phyloP scores from a whole-genome alignment of 2,113 vertebrate species.

The Dasypus novemcinctus region DNA sequence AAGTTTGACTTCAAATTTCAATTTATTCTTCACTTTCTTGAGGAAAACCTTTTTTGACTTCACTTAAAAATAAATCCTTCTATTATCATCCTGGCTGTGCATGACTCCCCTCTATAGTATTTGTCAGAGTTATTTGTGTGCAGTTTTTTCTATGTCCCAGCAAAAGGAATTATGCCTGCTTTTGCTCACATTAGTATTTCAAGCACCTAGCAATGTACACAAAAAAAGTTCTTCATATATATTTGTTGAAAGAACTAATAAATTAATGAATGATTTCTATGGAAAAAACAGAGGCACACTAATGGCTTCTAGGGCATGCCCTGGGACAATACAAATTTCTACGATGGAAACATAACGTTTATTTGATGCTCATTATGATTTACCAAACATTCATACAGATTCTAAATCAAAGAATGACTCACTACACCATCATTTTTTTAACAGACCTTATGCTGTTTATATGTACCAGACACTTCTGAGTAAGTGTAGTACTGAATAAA shows the following conservation, averaged over 20 bases:
- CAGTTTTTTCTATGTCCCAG: not conserved
- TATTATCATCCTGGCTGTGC: not conserved
- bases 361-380: not conserved
- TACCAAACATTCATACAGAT: not conserved
- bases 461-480: not conserved
- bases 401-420: not conserved
- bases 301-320: not conserved
- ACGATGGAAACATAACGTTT: not conserved
- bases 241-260: slow-evolving; percentile 3
- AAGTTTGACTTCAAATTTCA: not conserved
- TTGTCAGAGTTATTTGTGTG: not conserved
- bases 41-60: not conserved
- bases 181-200: not conserved
- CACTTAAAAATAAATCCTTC: not conserved
- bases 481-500: not conserved
- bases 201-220: not conserved
- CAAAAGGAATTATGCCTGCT: not conserved
- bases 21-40: not conserved
- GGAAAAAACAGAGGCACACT: not conserved
- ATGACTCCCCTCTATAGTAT: not conserved
- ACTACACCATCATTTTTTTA: not conserved
- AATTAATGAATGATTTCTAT: not conserved
- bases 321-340: not conserved
- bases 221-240: not conserved
- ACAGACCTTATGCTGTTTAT: not conserved